Evolutionary conservation across 2,797 vertebrate genomes (phyloP), one percentile per base, ranked within the genome.

Genomic region (Halcyon leucocephala): DNA sequence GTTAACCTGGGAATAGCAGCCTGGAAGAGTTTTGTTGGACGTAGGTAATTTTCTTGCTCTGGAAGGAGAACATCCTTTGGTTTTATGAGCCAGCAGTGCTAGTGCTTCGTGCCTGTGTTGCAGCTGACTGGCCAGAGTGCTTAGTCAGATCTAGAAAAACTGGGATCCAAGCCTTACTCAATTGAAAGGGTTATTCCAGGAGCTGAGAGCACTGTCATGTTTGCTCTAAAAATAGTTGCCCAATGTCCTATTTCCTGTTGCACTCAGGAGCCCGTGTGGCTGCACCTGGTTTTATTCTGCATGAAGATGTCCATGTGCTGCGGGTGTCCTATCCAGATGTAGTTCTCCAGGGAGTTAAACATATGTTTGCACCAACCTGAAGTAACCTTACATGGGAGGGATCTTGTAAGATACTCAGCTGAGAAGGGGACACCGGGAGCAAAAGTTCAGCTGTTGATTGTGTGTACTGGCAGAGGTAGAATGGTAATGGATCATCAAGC

Each of bases 211-310:
- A 46, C 22, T 61, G 52, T 86, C 58, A 22, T 64, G 29, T 67
- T 91, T 86, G 46, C 54, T 82, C 22, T 95, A 65, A 92, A 95
- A 94, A 86, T 42, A 92, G 77, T 69, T 57, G 17, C 18, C 66
- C 19, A 25, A 82, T n/a, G 14, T 22, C n/a, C 14, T 19, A 31
- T 87, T 77, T 93, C 58, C 62, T 72, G 90, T 67, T 88, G 61
- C 41, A 61, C 46, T 69, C 24, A 39, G 49, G 46, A 92, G 42
- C 9, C 10, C 0, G 0, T 24, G 51, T 1, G 22, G 14, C 54
- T 76, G 49, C 0, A 1, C 25, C 9, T 85, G 58, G 22, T 80
- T 85, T 67, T 73, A 52, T 73, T 66, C 71, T 85, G 25, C 26
- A 0, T 3, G 11, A 54, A 19, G 61, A 39, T 51, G 58, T 61